phyloP scores from a whole-genome alignment of 1,140 invertebrate species.

The Pogonomyrmex barbatus region DNA sequence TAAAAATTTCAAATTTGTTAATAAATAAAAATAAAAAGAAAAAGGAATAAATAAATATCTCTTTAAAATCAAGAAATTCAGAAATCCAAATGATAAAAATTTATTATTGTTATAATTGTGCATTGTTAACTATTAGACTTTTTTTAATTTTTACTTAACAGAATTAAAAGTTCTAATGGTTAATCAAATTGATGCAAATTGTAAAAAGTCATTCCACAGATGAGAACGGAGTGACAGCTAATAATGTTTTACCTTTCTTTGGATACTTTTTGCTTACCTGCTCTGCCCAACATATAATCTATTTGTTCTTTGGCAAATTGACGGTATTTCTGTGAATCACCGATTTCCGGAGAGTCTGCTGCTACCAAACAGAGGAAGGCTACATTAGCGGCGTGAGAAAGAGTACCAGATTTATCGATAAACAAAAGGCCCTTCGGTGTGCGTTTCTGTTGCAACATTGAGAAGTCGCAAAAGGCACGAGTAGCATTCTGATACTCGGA shows the following conservation, averaged over 20 bases:
- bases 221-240: neutral
- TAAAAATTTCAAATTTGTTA: slow-evolving; percentile 19
- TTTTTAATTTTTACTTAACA: neutral
- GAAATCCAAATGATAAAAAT: neutral
- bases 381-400: slow-evolving; percentile 87
- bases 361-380: slow-evolving; percentile 87
- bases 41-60: neutral
- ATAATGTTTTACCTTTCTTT: neutral
- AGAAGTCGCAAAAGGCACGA: slow-evolving; percentile 86
- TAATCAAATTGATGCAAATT: neutral
- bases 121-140: neutral
- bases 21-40: neutral
- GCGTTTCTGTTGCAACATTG: slow-evolving; percentile 83
- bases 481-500: slow-evolving; percentile 85
- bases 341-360: slow-evolving; percentile 82
- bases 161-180: neutral
- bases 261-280: slow-evolving; percentile 65
- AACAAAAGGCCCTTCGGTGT: slow-evolving; percentile 88
- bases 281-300: slow-evolving; percentile 88
- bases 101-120: neutral
- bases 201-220: neutral
- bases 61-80: neutral
- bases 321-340: slow-evolving; percentile 82
- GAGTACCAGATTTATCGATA: slow-evolving; percentile 87
- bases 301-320: slow-evolving; percentile 88